Conservation (phyloP, 2,797 vertebrate genomes). For the Anabas testudineus region DNA sequence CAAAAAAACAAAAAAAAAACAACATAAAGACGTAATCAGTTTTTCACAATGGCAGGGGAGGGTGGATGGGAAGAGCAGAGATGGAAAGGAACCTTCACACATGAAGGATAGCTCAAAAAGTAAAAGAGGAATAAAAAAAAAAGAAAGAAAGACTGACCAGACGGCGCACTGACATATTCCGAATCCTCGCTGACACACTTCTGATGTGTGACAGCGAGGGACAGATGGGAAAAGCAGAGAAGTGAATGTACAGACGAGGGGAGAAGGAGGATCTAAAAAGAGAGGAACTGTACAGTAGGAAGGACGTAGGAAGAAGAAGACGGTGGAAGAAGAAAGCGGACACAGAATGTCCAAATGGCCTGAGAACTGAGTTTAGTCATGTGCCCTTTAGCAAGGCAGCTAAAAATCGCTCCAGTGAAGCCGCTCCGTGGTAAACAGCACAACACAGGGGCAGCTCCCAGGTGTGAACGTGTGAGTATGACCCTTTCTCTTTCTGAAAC, state of each 20-base stretch:
- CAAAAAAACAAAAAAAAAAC: constrained; percentile 39
- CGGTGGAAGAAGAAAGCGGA: background rate
- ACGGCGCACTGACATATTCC: constrained; percentile 52
- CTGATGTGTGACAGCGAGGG: constrained; percentile 59
- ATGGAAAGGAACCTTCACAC: constrained; percentile 20
- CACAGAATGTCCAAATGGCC: constrained; percentile 9
- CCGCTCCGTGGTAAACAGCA: background rate
- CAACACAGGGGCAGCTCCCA: constrained; percentile 11
- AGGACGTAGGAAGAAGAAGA: constrained; percentile 4
- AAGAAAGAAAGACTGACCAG: constrained; percentile 53
- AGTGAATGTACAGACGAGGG: constrained; percentile 34
- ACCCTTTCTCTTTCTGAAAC: constrained; percentile 35
- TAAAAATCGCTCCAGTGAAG: background rate
- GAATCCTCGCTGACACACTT: constrained; percentile 51
- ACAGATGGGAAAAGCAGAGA: constrained; percentile 55
- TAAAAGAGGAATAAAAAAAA: constrained; percentile 17
- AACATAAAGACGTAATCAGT: constrained; percentile 59
- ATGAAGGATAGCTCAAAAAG: constrained; percentile 32
- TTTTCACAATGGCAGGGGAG: constrained; percentile 51
- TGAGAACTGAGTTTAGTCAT: constrained; percentile 17
- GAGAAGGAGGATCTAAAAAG: constrained; percentile 9
- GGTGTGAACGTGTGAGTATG: constrained; percentile 28
- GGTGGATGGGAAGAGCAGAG: constrained; percentile 7
- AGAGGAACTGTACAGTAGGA: background rate
- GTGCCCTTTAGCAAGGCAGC: constrained; percentile 47